Base-by-base conservation (phyloP, 1,140 invertebrate species). In the Proales similis region DNA sequence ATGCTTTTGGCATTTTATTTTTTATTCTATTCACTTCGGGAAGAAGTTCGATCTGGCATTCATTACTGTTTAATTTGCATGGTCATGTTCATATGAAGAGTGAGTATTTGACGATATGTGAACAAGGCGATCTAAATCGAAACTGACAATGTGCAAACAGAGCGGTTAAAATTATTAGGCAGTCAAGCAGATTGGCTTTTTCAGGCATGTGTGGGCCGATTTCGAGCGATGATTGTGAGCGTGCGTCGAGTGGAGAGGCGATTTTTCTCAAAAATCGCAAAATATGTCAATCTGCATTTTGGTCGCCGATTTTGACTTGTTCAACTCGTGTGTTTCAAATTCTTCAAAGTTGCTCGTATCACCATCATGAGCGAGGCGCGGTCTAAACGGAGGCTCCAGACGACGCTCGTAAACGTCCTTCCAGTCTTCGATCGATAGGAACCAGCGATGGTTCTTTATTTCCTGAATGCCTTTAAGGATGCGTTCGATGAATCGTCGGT, bases 341-440 rank as follows among this genome's bases (percentile, higher is more conserved):
- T 33, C 2, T 48, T 63, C 61, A 39, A 63, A 63, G 30, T 48
- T 48, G 38, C 29, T 63, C 19, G 61, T 38, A 26, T 63, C 61
- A 24, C 61, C 45, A 0, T n/a, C 6, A 36, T 47, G 45, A 9
- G 45, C 30, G 14, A 63, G 33, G 27, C 42, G 12, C 3, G 61
- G 61, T 24, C 36, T 7, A 14, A 48, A 45, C 5, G 61, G 61
- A 26, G 61, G 61, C 30, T 38, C 17, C 39, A 63, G 12, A 12
- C 27, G 26, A 29, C 39, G 36, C 9, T 36, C 24, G 36, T 48
- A 48, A 4, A 63, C 45, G 22, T 63, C 61, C 38, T 22, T 48
- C 61, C 61, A 63, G 19, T 47, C 42, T 5, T n/a, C 30, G 3
- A 63, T 36, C 2, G 14, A 27, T 6, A 48, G 27, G 26, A 63